Conservation (phyloP, 2,888 invertebrate genomes). For the Eilema griseolum region DNA sequence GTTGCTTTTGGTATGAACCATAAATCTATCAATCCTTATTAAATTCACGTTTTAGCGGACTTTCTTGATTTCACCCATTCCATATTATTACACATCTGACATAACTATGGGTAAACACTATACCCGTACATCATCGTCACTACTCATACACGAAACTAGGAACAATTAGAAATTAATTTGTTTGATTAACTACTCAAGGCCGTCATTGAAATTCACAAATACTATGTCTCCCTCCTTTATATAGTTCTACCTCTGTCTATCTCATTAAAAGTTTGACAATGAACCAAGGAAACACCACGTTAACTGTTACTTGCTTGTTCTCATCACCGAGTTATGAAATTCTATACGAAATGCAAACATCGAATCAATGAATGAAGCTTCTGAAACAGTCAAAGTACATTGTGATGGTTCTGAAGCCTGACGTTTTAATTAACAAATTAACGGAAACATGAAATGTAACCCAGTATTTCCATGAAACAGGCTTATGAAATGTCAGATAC, state of each 20-base stretch:
- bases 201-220: background rate
- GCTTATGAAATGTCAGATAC: background rate
- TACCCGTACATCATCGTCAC: background rate
- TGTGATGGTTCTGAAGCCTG: background rate
- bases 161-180: constrained; percentile 9
- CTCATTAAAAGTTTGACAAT: constrained; percentile 25
- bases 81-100: background rate
- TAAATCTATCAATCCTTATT: no score
- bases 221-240: background rate
- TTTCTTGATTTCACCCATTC: background rate
- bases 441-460: background rate
- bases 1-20: no score
- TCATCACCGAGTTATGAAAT: background rate
- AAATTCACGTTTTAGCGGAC: no score
- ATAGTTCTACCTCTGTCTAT: constrained; percentile 6
- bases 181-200: constrained; percentile 10
- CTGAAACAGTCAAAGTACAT: background rate
- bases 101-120: background rate
- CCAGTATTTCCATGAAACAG: background rate
- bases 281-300: constrained; percentile 17
- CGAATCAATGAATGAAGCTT: background rate
- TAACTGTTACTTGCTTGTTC: constrained; percentile 10
- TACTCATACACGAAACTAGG: constrained; percentile 3
- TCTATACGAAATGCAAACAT: background rate
- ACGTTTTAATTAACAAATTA: background rate